These are phyloP conservation scores for Papio anubis DNA, from an alignment of 2,113 vertebrate species.

Conservation along the genomic window DNA sequence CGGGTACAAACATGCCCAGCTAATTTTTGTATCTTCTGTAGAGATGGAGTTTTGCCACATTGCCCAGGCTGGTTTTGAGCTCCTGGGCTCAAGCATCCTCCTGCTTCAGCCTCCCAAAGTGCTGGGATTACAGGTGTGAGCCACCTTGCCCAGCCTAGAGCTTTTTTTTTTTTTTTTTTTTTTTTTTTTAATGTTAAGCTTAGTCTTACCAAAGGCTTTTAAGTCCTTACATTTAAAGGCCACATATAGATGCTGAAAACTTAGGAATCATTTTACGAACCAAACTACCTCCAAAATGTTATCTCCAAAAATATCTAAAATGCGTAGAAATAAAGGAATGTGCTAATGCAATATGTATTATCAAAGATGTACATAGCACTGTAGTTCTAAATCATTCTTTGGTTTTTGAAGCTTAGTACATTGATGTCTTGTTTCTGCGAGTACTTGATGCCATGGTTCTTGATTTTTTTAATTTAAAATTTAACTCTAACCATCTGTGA, in stretches of 20 bases:
- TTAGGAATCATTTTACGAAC: background rate
- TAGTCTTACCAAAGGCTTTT: background rate
- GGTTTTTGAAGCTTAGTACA: background rate
- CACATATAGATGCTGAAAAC: background rate
- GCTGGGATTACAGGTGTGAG: too few relatives aligned
- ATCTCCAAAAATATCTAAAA: background rate
- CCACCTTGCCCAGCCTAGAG: background rate
- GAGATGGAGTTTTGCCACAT: too few relatives aligned
- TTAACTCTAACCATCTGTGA: constrained; percentile 2
- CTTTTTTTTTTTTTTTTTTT: constrained; percentile 14
- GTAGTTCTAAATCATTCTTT: constrained; percentile 1
- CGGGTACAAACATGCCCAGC: too few relatives aligned
- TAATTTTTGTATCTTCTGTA: too few relatives aligned
- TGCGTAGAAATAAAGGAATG: background rate
- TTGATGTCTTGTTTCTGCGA: background rate
- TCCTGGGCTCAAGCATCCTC: too few relatives aligned
- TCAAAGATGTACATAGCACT: background rate
- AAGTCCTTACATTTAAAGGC: constrained; percentile 18
- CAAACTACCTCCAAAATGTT: background rate
- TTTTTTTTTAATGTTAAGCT: background rate
- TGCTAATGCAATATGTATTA: background rate
- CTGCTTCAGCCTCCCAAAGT: too few relatives aligned
- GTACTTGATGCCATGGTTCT: background rate
- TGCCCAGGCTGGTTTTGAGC: too few relatives aligned
- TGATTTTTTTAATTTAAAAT: constrained; percentile 5